A percentile compares a stretch with the other conserved stretches of the same genome.
phyloP scores from a whole-genome alignment of 2,888 invertebrate species.

The Drosophila prostipennis region DNA sequence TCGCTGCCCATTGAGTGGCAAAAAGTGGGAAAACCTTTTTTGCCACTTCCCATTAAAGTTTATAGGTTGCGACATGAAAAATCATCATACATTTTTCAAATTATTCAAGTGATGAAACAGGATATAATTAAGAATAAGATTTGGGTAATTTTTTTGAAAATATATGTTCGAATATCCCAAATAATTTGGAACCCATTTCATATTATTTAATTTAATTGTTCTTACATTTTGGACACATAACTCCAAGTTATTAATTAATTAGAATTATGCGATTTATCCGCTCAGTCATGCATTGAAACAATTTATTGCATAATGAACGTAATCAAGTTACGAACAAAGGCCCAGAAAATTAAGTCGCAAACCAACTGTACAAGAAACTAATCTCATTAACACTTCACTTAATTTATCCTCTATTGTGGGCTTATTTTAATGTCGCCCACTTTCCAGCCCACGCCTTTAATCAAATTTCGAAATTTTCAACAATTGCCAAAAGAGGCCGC shows the following conservation, averaged over 20 bases:
- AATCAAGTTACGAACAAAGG: constrained; percentile 9
- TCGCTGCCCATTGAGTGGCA: constrained; percentile 12
- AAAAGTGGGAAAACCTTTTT: not conserved
- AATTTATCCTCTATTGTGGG: constrained; percentile 18
- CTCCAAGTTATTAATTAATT: not conserved
- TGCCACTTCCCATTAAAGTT: too few relatives aligned
- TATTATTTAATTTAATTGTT: too few relatives aligned
- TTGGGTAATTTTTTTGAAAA: too few relatives aligned
- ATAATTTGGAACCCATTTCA: too few relatives aligned
- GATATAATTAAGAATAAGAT: too few relatives aligned
- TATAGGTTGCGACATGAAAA: too few relatives aligned
- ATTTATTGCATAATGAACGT: not conserved
- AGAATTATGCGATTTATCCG: not conserved
- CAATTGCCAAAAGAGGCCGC: not conserved
- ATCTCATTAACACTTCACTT: constrained; percentile 42
- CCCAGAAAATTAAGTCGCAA: constrained; percentile 6
- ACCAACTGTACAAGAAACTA: constrained; percentile 8
- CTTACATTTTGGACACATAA: too few relatives aligned
- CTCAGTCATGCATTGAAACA: not conserved
- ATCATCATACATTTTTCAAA: too few relatives aligned
- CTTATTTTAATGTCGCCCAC: constrained; percentile 12
- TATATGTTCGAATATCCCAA: too few relatives aligned
- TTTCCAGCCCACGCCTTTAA: not conserved
- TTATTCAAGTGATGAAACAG: too few relatives aligned
- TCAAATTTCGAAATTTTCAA: constrained; percentile 7